Evolutionary conservation across 2,888 invertebrate species (phyloP), one percentile per base, ranked within the genome.

Genomic region (Cancer borealis): DNA sequence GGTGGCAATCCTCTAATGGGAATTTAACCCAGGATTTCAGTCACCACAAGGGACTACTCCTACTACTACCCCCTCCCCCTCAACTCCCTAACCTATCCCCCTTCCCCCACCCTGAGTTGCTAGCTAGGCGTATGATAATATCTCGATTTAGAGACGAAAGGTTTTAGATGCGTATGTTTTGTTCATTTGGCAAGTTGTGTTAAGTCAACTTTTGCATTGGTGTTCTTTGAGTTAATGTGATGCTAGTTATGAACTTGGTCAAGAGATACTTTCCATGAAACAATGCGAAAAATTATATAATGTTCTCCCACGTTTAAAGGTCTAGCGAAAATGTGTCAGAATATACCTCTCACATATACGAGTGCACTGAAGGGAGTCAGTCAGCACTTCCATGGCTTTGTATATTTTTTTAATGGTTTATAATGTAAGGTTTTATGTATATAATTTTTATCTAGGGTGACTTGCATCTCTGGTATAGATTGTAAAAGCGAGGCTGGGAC

Each of bases 401-500:
- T 73, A 26, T 73, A 66, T 8, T 73, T 73, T 73, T 73, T 10
- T 21, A 60, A 73, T 73, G 73, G 12, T 84, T 30, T 14, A 0
- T 84, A 14, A 39, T 84, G 30, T 84, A 30, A 39, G 84, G 84
- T n/a, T 39, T 84, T 39, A 84, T n/a, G 79, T 17, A 91, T n/a
- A 73, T 0, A 1, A 66, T 45, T 46, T 39, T 45, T 21, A 66
- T 26, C 14, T 45, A n/a, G 54, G 60, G 90, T 79, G 92, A 92
- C 46, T 45, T 47, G 84, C 73, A 30, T 49, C 49, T 21, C 39
- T 54, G 49, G 91, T 73, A 54, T 60, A 91, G 93, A 45, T 93
- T 93, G 46, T 47, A 66, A 73, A 47, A 30, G 49, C 54, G 92
- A 93, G 88, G 92, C 73, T 88, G 88, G 21, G 91, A n/a, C 88